Percentiles rank a stretch among this genome's conserved stretches.
These are phyloP conservation scores for Novumbra hubbsi DNA, from an alignment of 2,797 vertebrate species.

Conservation along the genomic window DNA sequence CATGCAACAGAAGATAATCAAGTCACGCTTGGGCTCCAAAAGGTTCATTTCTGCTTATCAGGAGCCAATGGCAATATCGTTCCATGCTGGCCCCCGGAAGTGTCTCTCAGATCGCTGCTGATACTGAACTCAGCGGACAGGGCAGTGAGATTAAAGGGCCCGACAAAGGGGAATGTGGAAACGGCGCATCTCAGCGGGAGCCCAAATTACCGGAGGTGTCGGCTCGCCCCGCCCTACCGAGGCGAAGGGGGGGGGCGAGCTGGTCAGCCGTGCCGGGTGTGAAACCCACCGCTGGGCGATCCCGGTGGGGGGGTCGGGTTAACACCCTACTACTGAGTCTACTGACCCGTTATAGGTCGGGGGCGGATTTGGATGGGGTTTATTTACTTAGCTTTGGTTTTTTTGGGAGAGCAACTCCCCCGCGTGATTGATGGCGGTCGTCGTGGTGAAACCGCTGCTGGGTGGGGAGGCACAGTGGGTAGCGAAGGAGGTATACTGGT, in stretches of 20 bases:
- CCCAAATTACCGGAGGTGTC: not conserved
- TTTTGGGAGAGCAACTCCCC: not conserved
- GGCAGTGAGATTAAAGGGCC: not conserved
- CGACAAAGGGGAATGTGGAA: not conserved
- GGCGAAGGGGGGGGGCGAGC: not conserved
- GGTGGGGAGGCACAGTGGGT: not conserved
- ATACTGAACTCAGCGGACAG: not conserved
- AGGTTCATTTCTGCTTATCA: not conserved
- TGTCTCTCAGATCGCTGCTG: not conserved
- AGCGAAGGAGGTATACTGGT: not conserved
- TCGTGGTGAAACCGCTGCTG: not conserved
- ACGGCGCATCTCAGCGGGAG: not conserved
- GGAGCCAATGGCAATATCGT: not conserved
- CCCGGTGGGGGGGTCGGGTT: not conserved
- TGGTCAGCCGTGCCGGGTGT: not conserved
- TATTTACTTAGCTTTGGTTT: conserved; percentile 1
- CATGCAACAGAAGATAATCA: not conserved
- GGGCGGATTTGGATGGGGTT: not conserved
- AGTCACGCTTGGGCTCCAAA: not conserved
- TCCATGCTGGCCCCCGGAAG: not conserved
- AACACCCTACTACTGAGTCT: not conserved
- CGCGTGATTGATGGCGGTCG: not conserved
- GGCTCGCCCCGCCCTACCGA: not conserved
- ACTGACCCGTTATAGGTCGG: not conserved
- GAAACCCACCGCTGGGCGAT: not conserved